Conservation (phyloP, 2,113 vertebrate species). For the Amphiprion percula region DNA sequence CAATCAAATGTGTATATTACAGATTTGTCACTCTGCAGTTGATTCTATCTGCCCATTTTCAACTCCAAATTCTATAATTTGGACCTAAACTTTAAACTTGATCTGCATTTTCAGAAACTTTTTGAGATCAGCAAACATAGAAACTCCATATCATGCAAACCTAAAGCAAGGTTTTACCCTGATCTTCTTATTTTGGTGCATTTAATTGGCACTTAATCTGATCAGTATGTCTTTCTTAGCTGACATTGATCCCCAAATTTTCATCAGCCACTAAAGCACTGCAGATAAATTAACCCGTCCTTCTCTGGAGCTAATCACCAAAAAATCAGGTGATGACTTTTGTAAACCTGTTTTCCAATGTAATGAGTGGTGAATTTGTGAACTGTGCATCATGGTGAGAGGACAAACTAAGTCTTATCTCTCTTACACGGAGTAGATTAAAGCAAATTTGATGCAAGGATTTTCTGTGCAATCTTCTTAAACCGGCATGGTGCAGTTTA, state of each 20-base stretch:
- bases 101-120: not conserved
- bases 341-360: not conserved
- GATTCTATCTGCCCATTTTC: too few relatives aligned
- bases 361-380: not conserved
- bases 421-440: not conserved
- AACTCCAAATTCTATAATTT: not conserved
- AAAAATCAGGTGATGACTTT: not conserved
- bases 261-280: not conserved
- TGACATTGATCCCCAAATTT: slow-evolving; percentile 9
- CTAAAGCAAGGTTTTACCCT: not conserved
- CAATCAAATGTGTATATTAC: too few relatives aligned
- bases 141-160: not conserved
- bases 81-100: not conserved
- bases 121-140: not conserved
- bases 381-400: not conserved
- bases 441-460: not conserved
- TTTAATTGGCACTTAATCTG: slow-evolving; percentile 29
- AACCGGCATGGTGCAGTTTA: slow-evolving; percentile 7
- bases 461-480: slow-evolving; percentile 8
- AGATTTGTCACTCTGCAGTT: too few relatives aligned
- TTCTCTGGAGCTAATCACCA: not conserved
- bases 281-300: not conserved
- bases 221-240: slow-evolving; percentile 1
- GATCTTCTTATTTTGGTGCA: slow-evolving; percentile 3
- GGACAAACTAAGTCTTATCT: not conserved